phyloP scores from a whole-genome alignment of 2,113 vertebrate species.

The Daubentonia madagascariensis region DNA sequence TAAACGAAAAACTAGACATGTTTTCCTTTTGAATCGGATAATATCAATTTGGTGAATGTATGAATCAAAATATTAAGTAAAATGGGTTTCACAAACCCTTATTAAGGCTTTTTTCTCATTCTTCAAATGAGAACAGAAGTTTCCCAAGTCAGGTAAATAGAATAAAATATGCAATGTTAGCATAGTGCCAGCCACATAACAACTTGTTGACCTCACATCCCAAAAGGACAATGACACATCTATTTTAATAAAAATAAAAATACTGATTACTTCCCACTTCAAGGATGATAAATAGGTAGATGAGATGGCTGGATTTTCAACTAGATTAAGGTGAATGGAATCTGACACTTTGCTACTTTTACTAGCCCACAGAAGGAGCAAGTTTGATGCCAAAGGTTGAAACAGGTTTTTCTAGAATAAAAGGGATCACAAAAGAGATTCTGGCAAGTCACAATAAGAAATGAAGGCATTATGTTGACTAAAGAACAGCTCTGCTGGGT shows the following conservation, averaged over 20 bases:
- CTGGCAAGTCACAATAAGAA: conserved; percentile 7
- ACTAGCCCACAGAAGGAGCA: conserved; percentile 35
- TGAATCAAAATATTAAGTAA: not conserved
- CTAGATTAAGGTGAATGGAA: not conserved
- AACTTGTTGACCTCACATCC: not conserved
- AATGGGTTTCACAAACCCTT: not conserved
- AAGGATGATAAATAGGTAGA: not conserved
- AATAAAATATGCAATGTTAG: not conserved
- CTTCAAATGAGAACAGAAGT: not conserved
- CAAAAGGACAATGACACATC: not conserved
- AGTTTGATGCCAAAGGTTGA: not conserved
- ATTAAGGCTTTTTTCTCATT: not conserved
- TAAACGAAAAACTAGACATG: not conserved
- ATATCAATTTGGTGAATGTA: not conserved
- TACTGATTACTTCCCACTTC: not conserved
- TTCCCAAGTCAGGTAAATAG: not conserved
- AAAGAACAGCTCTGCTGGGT: not conserved
- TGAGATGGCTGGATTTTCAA: not conserved
- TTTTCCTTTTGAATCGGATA: conserved; percentile 20
- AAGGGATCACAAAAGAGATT: conserved; percentile 26
- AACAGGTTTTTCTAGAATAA: conserved; percentile 5
- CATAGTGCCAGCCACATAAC: not conserved
- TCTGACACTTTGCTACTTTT: not conserved
- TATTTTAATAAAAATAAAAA: not conserved
- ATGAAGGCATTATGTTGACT: not conserved